Base-by-base conservation (phyloP, 2,797 vertebrate genomes). In the Cyclopterus lumpus region DNA sequence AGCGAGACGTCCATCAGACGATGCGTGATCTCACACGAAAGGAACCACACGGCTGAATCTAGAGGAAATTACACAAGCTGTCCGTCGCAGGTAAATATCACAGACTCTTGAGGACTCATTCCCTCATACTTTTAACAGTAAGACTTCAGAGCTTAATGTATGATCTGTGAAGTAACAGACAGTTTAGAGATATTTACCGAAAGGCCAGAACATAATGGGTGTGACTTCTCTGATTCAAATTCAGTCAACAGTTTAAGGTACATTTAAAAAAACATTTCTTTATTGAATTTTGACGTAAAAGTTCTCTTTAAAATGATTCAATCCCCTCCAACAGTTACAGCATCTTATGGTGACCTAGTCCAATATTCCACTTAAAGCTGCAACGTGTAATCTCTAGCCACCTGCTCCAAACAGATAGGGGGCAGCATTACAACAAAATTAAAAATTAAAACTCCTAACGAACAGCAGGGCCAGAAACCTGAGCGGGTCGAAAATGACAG, bases 1-100 rank as follows among this genome's bases (percentile, higher is more conserved):
- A 77, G 42, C 67, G 58, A 20, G 42, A 60, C 18, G 9, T 73
- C 67, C 80, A 84, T 73, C 73, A 73, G 44, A 73, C 18, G 1
- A 15, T 5, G 40, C 15, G 14, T 24, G 32, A 7, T 77, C 70
- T 8, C 10, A 14, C 42, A 20, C 0, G 4, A 26, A 22, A 69
- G 77, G 71, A 79, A 1, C 54, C 57, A 24, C 46, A 54, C 2
- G 0, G 16, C 79, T 28, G 46, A 54, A 15, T 24, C 34, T 0
- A 40, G 77, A 75, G 12, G 67, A 57, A 40, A 22, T 15, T 11
- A 34, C 0, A 61, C 22, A 2, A 57, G 7, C 48, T 44, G 22
- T 30, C 48, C 38, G 22, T 30, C 0, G 3, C 36, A 73, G 83
- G 86, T 85, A 79, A 76, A 69, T 55, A 20, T 34, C 30, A 49